A percentile compares a stretch with the other conserved stretches of the same genome.
Evolutionary conservation across 2,797 vertebrate genomes (phyloP).

Genomic region (Pantherophis alleghaniensis): DNA sequence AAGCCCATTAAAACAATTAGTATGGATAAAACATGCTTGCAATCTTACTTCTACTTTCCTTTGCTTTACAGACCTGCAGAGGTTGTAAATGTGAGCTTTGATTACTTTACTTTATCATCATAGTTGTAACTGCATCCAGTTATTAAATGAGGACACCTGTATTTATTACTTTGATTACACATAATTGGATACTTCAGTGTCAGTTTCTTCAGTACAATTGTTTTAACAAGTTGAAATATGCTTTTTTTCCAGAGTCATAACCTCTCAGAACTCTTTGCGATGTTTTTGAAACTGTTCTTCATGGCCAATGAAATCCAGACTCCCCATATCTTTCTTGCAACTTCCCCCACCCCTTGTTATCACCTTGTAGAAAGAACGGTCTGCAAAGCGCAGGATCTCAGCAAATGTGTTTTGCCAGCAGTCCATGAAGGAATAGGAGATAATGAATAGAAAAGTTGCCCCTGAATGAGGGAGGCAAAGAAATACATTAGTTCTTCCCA

Average conservation of each 20-base stretch:
- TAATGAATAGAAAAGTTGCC: slow-evolving; percentile 83
- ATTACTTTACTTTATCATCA: not conserved
- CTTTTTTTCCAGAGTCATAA: not conserved
- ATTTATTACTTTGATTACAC: not conserved
- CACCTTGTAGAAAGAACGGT: slow-evolving; percentile 97
- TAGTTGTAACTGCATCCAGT: not conserved
- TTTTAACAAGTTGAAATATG: not conserved
- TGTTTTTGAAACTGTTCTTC: not conserved
- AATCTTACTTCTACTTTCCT: not conserved
- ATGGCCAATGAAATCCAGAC: not conserved
- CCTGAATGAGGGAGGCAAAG: slow-evolving; percentile 68
- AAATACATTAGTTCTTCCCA: not conserved
- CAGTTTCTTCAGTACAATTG: not conserved
- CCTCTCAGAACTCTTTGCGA: not conserved
- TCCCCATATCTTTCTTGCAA: not conserved
- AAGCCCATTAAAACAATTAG: not conserved
- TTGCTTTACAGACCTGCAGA: not conserved
- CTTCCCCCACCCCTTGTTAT: not conserved
- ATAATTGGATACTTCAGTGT: not conserved
- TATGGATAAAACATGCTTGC: not conserved
- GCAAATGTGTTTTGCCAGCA: slow-evolving; percentile 96
- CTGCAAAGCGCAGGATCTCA: slow-evolving; percentile 94
- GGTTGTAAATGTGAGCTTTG: not conserved
- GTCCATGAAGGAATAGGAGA: slow-evolving; percentile 89
- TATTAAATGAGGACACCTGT: not conserved